Base-by-base conservation (phyloP, 2,797 vertebrate genomes). In the Avahi laniger region DNA sequence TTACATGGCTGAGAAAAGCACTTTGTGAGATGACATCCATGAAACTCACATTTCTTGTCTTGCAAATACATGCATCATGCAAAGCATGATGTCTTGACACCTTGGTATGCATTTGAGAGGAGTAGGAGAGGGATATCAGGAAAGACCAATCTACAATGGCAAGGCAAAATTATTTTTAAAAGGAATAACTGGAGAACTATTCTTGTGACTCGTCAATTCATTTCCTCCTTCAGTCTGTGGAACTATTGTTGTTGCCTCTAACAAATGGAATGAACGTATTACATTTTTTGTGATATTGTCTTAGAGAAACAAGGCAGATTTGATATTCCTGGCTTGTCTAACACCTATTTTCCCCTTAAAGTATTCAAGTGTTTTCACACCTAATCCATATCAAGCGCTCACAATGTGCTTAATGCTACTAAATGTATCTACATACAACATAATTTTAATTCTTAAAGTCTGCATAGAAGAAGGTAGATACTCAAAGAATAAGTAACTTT, bases 41-140 rank as follows among this genome's bases (percentile, higher is more conserved):
- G 30, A 92, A 95, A 92, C 22, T 54, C n/a, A 5, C 17, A 81
- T 89, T 96, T 91, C 75, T 73, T 93, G 78, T 41, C 46, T 72
- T 91, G 4, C 8, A 81, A 86, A 52, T 4, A 33, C 10, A 35
- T 43, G 24, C 41, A 82, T 46, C 18, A 38, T 54, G 70, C 69
- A 94, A 78, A 94, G 54, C 8, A 70, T 15, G 48, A 46, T 28
- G 22, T 86, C 20, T 63, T 43, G 7, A 80, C 72, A 84, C 46
- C 18, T 22, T 57, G n/a, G 24, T 38, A 70, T 92, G 46, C 43
- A 26, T 89, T 86, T 57, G 52, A 73, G 50, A 82, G 13, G 30
- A 79, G 17, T 26, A 86, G 38, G 57, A 89, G 10, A 91, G 11
- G 48, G 11, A 18, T 20, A 95, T 28, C 6, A 65, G 20, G 4